Percentiles rank a stretch among this genome's conserved stretches.
Evolutionary conservation across 2,797 vertebrate species (phyloP).

Genomic region (Pangasius macronema): DNA sequence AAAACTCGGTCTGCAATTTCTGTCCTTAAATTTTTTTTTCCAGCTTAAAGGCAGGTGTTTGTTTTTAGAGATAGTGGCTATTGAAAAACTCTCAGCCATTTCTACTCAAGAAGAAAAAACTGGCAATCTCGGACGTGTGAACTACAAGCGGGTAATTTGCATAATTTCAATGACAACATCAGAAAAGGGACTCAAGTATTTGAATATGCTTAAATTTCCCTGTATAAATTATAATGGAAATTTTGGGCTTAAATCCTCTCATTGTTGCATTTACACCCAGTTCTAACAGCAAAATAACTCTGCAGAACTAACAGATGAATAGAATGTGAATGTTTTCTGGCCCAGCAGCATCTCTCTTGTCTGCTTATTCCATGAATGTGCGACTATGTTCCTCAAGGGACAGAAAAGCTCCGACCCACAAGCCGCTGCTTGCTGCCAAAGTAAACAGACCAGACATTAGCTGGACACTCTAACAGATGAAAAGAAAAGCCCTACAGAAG

Average conservation of each 20-base stretch:
- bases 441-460: conserved; percentile 50
- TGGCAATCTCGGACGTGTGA: background rate
- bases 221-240: too few relatives aligned
- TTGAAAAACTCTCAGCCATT: background rate
- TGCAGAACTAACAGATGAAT: background rate
- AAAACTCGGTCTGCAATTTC: background rate
- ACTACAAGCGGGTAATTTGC: background rate
- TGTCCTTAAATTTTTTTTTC: background rate
- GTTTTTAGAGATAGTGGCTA: background rate
- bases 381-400: conserved; percentile 36
- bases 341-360: background rate
- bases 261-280: background rate
- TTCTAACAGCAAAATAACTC: background rate
- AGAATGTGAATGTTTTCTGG: background rate
- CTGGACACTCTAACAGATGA: conserved; percentile 29
- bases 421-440: conserved; percentile 40
- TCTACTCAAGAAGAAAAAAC: background rate
- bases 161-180: background rate
- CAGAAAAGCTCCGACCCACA: conserved; percentile 33
- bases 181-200: background rate
- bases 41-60: background rate
- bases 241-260: background rate
- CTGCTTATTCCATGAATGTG: conserved; percentile 38
- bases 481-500: conserved; percentile 36
- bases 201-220: background rate